phyloP scores from a whole-genome alignment of 2,797 vertebrate species.

The Chrosomus eos region DNA sequence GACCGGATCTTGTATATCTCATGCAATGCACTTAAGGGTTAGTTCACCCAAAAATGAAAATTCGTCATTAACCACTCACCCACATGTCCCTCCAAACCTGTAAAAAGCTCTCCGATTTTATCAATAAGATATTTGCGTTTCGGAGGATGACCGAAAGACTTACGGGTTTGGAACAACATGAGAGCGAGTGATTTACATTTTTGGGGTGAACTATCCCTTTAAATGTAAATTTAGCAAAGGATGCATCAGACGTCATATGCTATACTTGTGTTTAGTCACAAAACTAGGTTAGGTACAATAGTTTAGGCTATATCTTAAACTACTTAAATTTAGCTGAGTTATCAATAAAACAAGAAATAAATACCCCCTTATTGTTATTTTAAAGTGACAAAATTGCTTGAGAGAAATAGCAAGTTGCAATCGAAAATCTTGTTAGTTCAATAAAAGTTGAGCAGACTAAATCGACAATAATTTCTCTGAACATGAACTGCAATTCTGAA shows the following conservation, averaged over 20 bases:
- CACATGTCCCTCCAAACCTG: too few species aligned
- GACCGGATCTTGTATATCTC: background rate
- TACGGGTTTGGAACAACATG: too few species aligned
- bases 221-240: background rate
- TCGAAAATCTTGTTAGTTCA: background rate
- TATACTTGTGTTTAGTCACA: background rate
- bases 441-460: background rate
- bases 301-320: background rate
- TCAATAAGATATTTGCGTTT: too few species aligned
- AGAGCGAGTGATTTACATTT: too few species aligned
- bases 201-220: too few species aligned
- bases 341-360: background rate
- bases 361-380: background rate
- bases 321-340: background rate
- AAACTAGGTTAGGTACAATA: background rate
- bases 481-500: background rate
- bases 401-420: background rate
- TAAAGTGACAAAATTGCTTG: background rate
- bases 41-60: too few species aligned
- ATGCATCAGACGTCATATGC: background rate
- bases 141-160: too few species aligned
- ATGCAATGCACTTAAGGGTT: background rate
- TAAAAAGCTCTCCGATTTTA: too few species aligned
- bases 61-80: too few species aligned
- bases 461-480: background rate